Evolutionary conservation across 1,140 invertebrate genomes (phyloP), one percentile per base, ranked within the genome.

Genomic region (Eupeodes corollae): DNA sequence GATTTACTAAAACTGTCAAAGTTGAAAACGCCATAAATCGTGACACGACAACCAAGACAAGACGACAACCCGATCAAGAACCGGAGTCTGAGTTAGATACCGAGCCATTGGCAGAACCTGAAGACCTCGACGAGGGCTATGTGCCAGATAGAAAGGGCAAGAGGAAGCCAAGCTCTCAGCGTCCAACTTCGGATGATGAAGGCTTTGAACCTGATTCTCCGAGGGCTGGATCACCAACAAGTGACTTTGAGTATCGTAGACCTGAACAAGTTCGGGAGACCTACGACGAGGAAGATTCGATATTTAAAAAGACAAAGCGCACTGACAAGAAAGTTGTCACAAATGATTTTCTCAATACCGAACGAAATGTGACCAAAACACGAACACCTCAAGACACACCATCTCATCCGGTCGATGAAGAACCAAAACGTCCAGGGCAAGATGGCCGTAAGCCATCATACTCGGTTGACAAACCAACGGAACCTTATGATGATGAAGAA

Each of bases 171-270:
- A 35, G 5, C 10, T 15, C 12, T 5, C 34, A 21, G 39, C 13
- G 11, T 15, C 13, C 15, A 12, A 12, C 13, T 41, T 15, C 44
- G n/a, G 34, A 46, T 35, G 31, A 34, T 46, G 34, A 34, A 37
- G 13, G 44, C 6, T 37, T 46, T n/a, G 44, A 37, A 9, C 31
- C 53, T 72, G 44, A 74, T 53, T 60, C 70, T 47, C 52, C 58
- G 5, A 40, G 51, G 31, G 43, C 33, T 5, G 21, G 21, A 8
- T 26, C 21, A 5, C 21, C 21, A 26, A 26, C 21, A 3, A 26
- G 21, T 26, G 21, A 26, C 21, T 26, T 26, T 26, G 21, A 26
- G 21, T 26, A 26, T 26, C 21, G 21, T 26, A 3, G 21, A 26
- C 21, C 21, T 26, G 21, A 26, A 26, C 21, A 26, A 26, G 21